Evolutionary conservation across 2,888 invertebrate genomes (phyloP).

Genomic region (Lottia gigantea): DNA sequence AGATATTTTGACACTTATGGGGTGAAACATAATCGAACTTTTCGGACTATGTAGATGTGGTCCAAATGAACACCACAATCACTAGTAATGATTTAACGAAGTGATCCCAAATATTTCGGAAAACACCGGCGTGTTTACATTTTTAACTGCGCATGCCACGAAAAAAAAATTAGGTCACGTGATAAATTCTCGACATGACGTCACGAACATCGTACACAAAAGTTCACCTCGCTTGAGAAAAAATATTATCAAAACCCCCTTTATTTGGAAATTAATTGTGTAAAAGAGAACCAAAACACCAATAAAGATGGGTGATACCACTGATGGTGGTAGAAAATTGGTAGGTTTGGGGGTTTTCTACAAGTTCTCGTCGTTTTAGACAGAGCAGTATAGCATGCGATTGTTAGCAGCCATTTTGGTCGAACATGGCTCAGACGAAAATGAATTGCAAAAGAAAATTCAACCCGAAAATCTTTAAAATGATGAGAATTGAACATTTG

Average conservation of each 20-base stretch:
- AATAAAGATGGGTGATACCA: constrained; percentile 42
- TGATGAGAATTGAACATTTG: neutral
- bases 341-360: constrained; percentile 48
- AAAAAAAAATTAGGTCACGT: constrained; percentile 26
- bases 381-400: constrained; percentile 24
- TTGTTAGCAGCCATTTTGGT: constrained; percentile 43
- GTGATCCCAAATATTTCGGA: too few relatives aligned
- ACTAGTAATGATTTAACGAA: too few relatives aligned
- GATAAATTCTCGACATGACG: constrained; percentile 34
- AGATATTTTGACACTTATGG: too few relatives aligned
- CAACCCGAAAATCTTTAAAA: neutral
- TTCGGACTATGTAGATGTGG: too few relatives aligned
- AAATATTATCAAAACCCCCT: constrained; percentile 28
- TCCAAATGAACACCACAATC: too few relatives aligned
- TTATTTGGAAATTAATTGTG: constrained; percentile 29
- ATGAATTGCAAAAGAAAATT: constrained; percentile 19
- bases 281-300: constrained; percentile 21
- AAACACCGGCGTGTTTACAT: too few relatives aligned
- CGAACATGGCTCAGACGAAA: neutral
- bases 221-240: constrained; percentile 35
- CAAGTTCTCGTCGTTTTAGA: constrained; percentile 27
- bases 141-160: too few relatives aligned
- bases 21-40: too few relatives aligned
- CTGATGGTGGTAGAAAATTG: constrained; percentile 52
- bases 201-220: constrained; percentile 39